Conservation (phyloP, 1,140 invertebrate genomes). For the Orussus abietinus region DNA sequence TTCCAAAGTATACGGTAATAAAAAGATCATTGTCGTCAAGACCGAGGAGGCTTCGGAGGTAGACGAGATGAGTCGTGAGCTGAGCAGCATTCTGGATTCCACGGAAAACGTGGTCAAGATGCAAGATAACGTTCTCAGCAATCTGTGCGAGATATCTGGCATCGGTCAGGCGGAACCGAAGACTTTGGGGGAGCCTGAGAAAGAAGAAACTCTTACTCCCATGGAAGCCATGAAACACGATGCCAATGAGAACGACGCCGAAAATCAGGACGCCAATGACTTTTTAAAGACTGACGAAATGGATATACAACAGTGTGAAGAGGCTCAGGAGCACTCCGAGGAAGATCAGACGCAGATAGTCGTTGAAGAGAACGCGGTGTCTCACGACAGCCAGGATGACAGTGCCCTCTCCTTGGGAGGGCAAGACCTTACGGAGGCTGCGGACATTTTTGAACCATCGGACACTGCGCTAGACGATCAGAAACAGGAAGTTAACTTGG, state of each 20-base stretch:
- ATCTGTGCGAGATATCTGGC: slow-evolving; percentile 39
- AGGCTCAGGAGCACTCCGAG: neutral
- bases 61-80: slow-evolving; percentile 46
- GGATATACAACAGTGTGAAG: too few relatives aligned
- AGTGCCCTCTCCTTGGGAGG: too few relatives aligned
- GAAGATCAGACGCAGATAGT: slow-evolving; percentile 2
- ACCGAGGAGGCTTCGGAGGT: slow-evolving; percentile 37
- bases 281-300: too few relatives aligned
- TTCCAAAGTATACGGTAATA: slow-evolving; percentile 42
- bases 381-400: slow-evolving; percentile 17
- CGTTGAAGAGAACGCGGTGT: slow-evolving; percentile 10
- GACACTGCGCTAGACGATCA: slow-evolving; percentile 23
- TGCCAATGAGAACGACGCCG: too few relatives aligned
- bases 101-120: slow-evolving; percentile 45
- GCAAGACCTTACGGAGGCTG: slow-evolving; percentile 30
- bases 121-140: slow-evolving; percentile 44
- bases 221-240: too few relatives aligned
- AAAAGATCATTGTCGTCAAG: slow-evolving; percentile 39
- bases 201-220: too few relatives aligned
- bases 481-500: slow-evolving; percentile 21
- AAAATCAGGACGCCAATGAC: too few relatives aligned
- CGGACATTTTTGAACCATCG: slow-evolving; percentile 40
- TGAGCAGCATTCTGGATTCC: slow-evolving; percentile 45
- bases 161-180: slow-evolving; percentile 22
- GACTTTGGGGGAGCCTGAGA: neutral